Evolutionary conservation across 2,888 invertebrate genomes (phyloP).

Genomic region (Pasiphila rectangulata): DNA sequence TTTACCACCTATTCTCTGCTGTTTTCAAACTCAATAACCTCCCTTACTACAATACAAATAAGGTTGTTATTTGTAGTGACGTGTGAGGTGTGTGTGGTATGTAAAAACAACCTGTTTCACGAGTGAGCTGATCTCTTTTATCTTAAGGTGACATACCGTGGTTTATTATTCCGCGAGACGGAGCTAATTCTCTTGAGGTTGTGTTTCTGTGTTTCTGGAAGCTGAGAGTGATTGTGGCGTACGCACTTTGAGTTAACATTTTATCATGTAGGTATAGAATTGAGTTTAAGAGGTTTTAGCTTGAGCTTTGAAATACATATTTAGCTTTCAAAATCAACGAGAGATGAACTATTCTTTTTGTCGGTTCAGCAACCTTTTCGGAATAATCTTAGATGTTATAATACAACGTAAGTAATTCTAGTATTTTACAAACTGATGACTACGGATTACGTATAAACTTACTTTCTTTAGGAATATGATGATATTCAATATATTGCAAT

Average conservation of each 20-base stretch:
- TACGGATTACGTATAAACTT: too few species aligned
- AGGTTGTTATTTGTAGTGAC: constrained; percentile 12
- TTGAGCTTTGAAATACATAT: too few species aligned
- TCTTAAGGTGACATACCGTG: constrained; percentile 72
- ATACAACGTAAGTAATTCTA: too few species aligned
- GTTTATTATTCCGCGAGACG: constrained; percentile 74
- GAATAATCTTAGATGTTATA: too few species aligned
- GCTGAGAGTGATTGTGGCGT: constrained; percentile 32
- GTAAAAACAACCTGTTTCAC: constrained; percentile 67
- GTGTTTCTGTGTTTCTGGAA: constrained; percentile 30
- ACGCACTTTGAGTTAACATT: constrained; percentile 12
- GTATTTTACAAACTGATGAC: too few species aligned
- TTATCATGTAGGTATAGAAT: neutral
- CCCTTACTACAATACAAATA: constrained; percentile 28
- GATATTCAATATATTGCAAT: too few species aligned
- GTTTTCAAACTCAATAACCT: constrained; percentile 17
- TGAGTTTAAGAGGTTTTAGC: too few species aligned
- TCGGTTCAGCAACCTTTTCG: too few species aligned
- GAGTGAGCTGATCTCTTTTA: constrained; percentile 71
- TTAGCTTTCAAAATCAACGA: too few species aligned
- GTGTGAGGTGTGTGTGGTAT: constrained; percentile 23
- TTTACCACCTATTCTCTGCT: constrained; percentile 37
- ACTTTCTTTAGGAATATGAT: too few species aligned
- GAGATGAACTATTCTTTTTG: too few species aligned
- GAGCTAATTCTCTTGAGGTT: constrained; percentile 49